Percentiles rank a stretch among this genome's conserved stretches.
phyloP scores from a whole-genome alignment of 1,140 invertebrate species.

The Drosophila busckii region DNA sequence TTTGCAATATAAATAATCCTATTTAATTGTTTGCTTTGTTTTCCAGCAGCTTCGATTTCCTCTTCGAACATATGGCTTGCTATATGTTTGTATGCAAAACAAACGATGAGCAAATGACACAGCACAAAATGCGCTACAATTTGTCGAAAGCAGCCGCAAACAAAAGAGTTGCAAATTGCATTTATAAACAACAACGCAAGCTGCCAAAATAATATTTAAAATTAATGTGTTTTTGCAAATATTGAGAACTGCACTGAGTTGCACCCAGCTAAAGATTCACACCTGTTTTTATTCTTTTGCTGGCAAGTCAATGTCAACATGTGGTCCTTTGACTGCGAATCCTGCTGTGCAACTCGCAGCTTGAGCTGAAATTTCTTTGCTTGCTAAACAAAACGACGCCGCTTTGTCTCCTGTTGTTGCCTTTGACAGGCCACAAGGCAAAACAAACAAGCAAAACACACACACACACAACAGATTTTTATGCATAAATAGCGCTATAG shows the following conservation, averaged over 20 bases:
- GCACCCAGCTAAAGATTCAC: slow-evolving; percentile 67
- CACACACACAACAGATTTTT: slow-evolving; percentile 20
- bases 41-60: too few species aligned
- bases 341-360: slow-evolving; percentile 57
- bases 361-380: slow-evolving; percentile 15
- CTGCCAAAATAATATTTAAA: slow-evolving; percentile 75
- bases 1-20: too few species aligned
- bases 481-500: slow-evolving; percentile 48
- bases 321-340: slow-evolving; percentile 46
- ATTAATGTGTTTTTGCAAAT: slow-evolving; percentile 49
- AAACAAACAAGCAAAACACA: slow-evolving; percentile 20
- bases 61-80: too few species aligned
- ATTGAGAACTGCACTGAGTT: slow-evolving; percentile 6
- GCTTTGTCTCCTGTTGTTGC: slow-evolving; percentile 67
- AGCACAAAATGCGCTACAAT: slow-evolving; percentile 52
- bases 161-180: slow-evolving; percentile 53
- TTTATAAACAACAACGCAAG: slow-evolving; percentile 50
- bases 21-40: not conserved
- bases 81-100: slow-evolving; percentile 17
- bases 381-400: slow-evolving; percentile 67
- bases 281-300: slow-evolving; percentile 52
- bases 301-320: slow-evolving; percentile 56
- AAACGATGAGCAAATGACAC: slow-evolving; percentile 49
- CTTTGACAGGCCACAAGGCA: slow-evolving; percentile 52
- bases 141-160: slow-evolving; percentile 55